Conservation (phyloP, 35 echinoderm and acorn worm species). For the Nesometra sesokonis region DNA sequence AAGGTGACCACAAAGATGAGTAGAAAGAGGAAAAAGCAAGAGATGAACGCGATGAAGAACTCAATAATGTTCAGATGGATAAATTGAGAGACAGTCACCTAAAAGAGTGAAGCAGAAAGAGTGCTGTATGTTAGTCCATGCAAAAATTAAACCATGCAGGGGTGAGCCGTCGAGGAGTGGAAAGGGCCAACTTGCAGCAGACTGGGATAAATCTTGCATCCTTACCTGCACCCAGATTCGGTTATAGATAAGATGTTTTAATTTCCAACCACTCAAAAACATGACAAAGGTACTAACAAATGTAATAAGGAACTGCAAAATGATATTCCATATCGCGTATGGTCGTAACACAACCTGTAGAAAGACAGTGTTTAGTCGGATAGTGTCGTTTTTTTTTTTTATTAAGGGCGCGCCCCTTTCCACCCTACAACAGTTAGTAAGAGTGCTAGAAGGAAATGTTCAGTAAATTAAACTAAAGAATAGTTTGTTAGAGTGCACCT, state of each 20-base stretch:
- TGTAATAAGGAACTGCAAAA: background rate
- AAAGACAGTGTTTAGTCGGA: background rate
- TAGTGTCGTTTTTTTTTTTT: background rate
- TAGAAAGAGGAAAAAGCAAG: conserved; percentile 41
- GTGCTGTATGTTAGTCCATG: background rate
- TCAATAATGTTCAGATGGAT: conserved; percentile 1
- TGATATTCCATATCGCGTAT: background rate
- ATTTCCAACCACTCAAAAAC: background rate
- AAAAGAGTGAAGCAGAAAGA: conserved; percentile 1
- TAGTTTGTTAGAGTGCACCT: background rate
- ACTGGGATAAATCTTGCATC: background rate
- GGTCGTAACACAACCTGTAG: background rate
- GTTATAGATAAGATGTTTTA: background rate
- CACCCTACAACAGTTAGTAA: background rate
- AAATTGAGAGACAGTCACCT: conserved; percentile 38
- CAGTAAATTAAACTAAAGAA: background rate
- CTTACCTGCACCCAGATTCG: background rate
- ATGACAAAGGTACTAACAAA: background rate
- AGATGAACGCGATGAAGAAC: conserved; percentile 24
- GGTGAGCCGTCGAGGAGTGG: background rate
- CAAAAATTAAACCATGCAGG: background rate
- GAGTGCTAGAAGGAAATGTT: background rate
- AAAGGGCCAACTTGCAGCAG: background rate
- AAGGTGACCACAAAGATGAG: conserved; percentile 25
- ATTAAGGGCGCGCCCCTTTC: background rate